phyloP scores from a whole-genome alignment of 2,113 vertebrate species.

The Patagioenas fasciata region DNA sequence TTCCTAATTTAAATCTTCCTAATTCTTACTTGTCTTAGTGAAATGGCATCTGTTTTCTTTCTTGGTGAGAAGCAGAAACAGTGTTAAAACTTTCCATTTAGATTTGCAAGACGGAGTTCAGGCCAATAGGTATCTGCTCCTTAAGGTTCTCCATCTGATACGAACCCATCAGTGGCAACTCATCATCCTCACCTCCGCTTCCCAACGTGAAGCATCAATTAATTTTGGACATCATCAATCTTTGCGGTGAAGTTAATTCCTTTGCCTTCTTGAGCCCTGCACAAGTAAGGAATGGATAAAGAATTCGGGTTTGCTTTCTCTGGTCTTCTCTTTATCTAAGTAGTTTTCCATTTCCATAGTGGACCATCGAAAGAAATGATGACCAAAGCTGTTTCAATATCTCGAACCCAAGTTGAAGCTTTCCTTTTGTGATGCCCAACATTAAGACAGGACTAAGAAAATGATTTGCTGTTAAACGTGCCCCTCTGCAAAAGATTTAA shows the following conservation, averaged over 20 bases:
- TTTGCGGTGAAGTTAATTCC: background rate
- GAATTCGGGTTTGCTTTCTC: background rate
- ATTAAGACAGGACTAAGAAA: background rate
- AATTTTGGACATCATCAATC: background rate
- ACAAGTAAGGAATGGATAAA: background rate
- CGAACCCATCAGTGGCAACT: no score
- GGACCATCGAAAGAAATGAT: background rate
- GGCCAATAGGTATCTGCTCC: background rate
- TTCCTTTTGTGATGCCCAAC: background rate
- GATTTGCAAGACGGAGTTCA: background rate
- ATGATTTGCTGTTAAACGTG: background rate
- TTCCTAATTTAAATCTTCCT: no score
- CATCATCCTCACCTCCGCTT: background rate
- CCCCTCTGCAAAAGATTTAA: background rate
- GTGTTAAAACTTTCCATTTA: background rate
- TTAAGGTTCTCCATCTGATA: background rate
- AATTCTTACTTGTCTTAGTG: background rate
- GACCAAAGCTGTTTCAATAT: background rate
- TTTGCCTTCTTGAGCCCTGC: background rate
- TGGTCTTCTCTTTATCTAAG: background rate
- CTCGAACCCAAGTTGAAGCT: background rate
- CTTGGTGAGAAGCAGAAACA: background rate
- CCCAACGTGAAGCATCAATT: background rate
- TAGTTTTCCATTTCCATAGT: background rate
- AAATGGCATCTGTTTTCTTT: constrained; percentile 9